phyloP scores from a whole-genome alignment of 2,888 invertebrate genomes.

The Rhagonycha fulva region DNA sequence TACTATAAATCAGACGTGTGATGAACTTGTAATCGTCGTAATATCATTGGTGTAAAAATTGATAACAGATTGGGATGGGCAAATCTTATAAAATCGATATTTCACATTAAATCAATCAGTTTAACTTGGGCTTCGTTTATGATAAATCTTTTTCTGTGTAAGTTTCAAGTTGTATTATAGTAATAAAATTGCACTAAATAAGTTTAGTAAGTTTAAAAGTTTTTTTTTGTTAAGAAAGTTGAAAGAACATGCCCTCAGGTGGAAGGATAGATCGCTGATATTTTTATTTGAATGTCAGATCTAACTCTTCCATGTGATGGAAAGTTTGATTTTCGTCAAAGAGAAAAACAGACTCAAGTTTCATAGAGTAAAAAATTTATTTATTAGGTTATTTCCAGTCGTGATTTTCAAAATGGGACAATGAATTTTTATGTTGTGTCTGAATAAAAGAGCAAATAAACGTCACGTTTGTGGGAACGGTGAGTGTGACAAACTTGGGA shows the following conservation, averaged over 20 bases:
- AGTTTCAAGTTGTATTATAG: neutral
- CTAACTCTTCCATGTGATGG: conserved; percentile 46
- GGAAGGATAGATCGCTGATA: conserved; percentile 40
- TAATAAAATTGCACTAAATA: neutral
- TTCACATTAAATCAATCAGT: conserved; percentile 14
- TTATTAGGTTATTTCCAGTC: neutral
- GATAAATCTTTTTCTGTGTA: neutral
- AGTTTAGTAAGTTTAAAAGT: neutral
- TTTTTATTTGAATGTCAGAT: conserved; percentile 40
- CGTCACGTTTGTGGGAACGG: neutral
- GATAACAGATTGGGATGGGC: conserved; percentile 35
- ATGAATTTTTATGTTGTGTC: neutral
- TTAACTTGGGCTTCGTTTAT: neutral
- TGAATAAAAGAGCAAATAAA: conserved; percentile 5
- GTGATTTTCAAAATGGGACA: neutral
- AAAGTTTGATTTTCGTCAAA: conserved; percentile 11
- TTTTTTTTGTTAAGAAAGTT: conserved; percentile 1
- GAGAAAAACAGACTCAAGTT: neutral
- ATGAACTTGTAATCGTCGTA: conserved; percentile 19
- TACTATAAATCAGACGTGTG: conserved; percentile 7
- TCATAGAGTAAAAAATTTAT: neutral
- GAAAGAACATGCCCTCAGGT: conserved; percentile 25
- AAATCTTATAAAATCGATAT: conserved; percentile 29
- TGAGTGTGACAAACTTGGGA: conserved; percentile 5
- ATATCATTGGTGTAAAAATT: conserved; percentile 37